These are phyloP conservation scores for Apodemia hepburni DNA, from an alignment of 2,888 invertebrate genomes.

Conservation along the genomic window DNA sequence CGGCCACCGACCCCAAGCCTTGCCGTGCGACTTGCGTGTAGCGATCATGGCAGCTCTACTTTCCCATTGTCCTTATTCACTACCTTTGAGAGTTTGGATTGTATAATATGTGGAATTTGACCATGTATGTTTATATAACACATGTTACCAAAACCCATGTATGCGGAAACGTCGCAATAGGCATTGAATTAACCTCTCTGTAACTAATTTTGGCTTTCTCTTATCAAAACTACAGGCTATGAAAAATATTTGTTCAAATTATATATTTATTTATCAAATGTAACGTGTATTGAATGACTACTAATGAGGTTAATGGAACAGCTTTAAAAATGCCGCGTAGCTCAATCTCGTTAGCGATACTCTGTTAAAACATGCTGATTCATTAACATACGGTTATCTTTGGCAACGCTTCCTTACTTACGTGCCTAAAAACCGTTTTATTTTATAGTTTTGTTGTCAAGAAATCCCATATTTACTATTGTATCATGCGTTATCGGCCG, in stretches of 20 bases:
- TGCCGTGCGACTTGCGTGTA: conserved; percentile 75
- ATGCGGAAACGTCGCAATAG: conserved; percentile 58
- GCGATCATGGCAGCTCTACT: conserved; percentile 78
- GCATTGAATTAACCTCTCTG: conserved; percentile 66
- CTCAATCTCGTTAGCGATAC: conserved; percentile 61
- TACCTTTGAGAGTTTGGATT: background rate
- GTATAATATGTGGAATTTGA: conserved; percentile 34
- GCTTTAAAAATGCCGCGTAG: conserved; percentile 74
- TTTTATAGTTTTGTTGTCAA: conserved; percentile 26
- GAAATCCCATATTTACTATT: conserved; percentile 27
- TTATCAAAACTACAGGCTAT: conserved; percentile 44
- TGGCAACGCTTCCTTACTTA: conserved; percentile 36
- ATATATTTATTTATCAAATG: conserved; percentile 7
- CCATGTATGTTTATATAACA: conserved; percentile 62
- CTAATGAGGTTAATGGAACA: conserved; percentile 75
- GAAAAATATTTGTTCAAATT: conserved; percentile 1
- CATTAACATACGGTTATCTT: conserved; percentile 69
- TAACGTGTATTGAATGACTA: conserved; percentile 20
- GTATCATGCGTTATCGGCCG: conserved; percentile 27
- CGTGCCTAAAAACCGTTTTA: conserved; percentile 30
- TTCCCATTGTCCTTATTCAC: conserved; percentile 54
- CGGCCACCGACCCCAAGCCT: conserved; percentile 86
- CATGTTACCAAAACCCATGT: conserved; percentile 42
- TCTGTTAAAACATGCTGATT: conserved; percentile 73
- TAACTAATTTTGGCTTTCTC: conserved; percentile 72